phyloP scores from a whole-genome alignment of 2,113 vertebrate genomes.

The Apodemus speciosus region DNA sequence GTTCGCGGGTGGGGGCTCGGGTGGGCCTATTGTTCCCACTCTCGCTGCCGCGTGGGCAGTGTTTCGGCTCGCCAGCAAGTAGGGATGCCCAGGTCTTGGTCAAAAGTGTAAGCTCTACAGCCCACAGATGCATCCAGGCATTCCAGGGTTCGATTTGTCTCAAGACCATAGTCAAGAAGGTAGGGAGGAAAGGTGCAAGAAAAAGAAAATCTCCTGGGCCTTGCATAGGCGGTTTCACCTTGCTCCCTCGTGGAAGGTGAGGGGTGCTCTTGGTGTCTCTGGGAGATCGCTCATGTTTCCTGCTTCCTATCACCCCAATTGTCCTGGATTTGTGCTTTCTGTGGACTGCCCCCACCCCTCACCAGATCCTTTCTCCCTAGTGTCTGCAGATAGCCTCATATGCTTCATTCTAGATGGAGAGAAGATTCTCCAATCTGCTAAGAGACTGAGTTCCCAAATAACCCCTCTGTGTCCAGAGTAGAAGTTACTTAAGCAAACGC shows the following conservation, averaged over 20 bases:
- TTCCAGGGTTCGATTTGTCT: background rate
- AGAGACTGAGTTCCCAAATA: background rate
- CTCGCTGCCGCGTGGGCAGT: constrained; percentile 25
- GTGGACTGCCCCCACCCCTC: background rate
- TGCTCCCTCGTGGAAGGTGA: constrained; percentile 14
- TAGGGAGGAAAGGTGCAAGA: background rate
- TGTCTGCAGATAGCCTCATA: background rate
- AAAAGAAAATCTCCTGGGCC: background rate
- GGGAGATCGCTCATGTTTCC: constrained; percentile 1
- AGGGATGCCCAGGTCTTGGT: background rate
- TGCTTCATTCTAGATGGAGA: background rate
- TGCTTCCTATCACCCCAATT: background rate
- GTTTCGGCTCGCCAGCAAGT: background rate
- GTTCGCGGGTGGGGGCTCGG: constrained; percentile 72
- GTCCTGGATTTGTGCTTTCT: background rate
- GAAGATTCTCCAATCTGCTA: background rate
- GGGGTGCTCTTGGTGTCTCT: background rate
- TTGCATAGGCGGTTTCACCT: constrained; percentile 56
- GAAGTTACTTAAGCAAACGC: constrained; percentile 71
- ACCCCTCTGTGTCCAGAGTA: background rate
- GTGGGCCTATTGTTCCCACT: constrained; percentile 76
- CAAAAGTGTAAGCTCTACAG: constrained; percentile 27
- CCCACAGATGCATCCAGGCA: background rate
- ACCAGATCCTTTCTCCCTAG: background rate
- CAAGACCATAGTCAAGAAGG: background rate